These are phyloP conservation scores for Onychostruthus taczanowskii DNA, from an alignment of 2,113 vertebrate genomes.

Conservation along the genomic window DNA sequence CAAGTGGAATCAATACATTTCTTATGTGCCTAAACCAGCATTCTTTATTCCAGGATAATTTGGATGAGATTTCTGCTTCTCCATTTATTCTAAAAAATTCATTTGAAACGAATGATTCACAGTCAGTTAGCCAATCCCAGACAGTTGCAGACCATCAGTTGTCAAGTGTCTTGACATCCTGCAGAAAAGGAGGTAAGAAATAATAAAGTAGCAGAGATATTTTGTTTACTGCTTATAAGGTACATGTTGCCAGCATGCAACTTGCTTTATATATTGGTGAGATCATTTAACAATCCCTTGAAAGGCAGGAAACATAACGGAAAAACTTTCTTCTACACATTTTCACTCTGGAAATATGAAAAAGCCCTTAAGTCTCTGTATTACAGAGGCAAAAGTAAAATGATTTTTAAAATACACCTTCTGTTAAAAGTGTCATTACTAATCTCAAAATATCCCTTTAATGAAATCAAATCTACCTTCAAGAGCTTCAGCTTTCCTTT, in stretches of 20 bases:
- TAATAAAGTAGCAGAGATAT: neutral
- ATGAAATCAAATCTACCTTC: neutral
- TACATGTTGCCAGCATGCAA: neutral
- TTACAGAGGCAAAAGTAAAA: neutral
- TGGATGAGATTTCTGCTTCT: constrained; percentile 36
- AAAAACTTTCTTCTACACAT: neutral
- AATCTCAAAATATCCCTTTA: neutral
- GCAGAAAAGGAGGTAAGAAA: constrained; percentile 68
- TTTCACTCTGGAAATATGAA: neutral
- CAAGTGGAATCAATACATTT: neutral
- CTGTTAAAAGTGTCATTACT: neutral
- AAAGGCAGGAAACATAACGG: neutral
- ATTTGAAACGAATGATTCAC: neutral
- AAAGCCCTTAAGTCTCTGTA: neutral
- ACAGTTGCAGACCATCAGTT: constrained; percentile 8
- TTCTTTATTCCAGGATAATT: constrained; percentile 51
- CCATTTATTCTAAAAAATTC: constrained; percentile 17
- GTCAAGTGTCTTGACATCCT: constrained; percentile 15
- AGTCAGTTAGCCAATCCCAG: neutral
- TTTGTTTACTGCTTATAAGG: neutral
- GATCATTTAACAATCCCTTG: neutral
- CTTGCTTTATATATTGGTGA: neutral
- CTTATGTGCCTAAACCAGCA: constrained; percentile 1
- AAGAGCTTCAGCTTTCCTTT: constrained; percentile 12
- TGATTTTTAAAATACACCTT: neutral